Percentiles rank a stretch among this genome's conserved stretches.
phyloP scores from a whole-genome alignment of 2,113 vertebrate species.

The Anhinga anhinga region DNA sequence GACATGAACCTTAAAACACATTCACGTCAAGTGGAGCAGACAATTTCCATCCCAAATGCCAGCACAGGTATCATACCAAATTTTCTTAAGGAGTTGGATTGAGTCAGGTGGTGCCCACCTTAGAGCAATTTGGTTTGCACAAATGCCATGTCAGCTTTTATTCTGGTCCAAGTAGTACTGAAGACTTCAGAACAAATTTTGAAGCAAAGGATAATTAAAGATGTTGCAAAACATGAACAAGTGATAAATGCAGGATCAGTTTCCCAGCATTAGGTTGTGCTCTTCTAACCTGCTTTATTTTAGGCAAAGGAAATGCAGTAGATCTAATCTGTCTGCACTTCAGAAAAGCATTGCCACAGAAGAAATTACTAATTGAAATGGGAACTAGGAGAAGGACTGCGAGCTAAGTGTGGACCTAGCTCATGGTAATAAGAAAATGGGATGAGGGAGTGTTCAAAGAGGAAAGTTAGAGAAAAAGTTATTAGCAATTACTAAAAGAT shows the following conservation, averaged over 20 bases:
- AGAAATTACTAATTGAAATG: neutral
- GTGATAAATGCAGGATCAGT: neutral
- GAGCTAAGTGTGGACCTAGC: neutral
- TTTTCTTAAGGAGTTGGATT: neutral
- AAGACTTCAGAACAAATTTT: neutral
- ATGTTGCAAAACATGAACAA: neutral
- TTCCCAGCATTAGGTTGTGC: neutral
- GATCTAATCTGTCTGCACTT: neutral
- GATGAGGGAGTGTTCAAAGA: neutral
- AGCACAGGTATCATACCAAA: neutral
- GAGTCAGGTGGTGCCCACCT: neutral
- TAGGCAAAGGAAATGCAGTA: neutral
- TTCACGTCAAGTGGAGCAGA: neutral
- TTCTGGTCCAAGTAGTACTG: neutral
- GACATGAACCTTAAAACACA: neutral
- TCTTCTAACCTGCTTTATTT: neutral
- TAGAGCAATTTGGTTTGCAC: neutral
- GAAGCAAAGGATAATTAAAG: neutral
- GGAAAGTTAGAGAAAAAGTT: neutral
- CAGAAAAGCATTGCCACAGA: neutral
- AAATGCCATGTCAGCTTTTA: neutral
- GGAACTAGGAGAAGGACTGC: neutral
- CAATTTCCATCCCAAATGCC: neutral
- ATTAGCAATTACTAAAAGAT: neutral
- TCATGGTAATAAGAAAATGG: neutral